Evolutionary conservation across 2,888 invertebrate genomes (phyloP), one percentile per base, ranked within the genome.

Genomic region (Thymelicus sylvestris): DNA sequence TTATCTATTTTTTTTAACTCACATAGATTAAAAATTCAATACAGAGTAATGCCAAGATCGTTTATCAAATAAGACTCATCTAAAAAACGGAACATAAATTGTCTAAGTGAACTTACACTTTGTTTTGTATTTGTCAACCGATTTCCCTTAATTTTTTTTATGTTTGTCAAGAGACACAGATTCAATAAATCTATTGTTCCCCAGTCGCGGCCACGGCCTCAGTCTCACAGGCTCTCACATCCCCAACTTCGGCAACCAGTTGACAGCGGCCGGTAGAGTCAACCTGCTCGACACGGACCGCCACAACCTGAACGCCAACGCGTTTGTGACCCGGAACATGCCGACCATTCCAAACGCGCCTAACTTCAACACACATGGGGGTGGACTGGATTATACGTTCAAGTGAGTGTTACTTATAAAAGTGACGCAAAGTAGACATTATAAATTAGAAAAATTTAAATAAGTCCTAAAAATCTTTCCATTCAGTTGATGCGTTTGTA

Each of bases 281-380:
- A 85, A 82, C 64, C 66, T 87, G 19, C 72, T 86, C 61, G 74
- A 84, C 73, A 83, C 80, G 31, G 79, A 80, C 55, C 71, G 78
- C 24, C 85, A 86, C 70, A 81, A 80, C 15, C 63, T 86, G 15
- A 73, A 76, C 19, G 84, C 80, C 6, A 81, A 79, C 63, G 84
- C 84, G 0, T 86, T 85, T 73, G 76, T 75, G 24, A 82, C 83
- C 6, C 81, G 75, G 52, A 83, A 72, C 31, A 78, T 83, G 74
- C 82, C 84, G 0, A 77, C 60, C 19, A 13, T 66, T 7, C 67
- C 81, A 78, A 1, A 74, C 65, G n/a, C 67, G 78, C 82, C 85
- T 1, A 79, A 78, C 72, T 85, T 82, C 72, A 79, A 79, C 66
- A 82, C 82, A 0, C 77, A 80, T n/a, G 86, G 86, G 0, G 85